A percentile compares a stretch with the other conserved stretches of the same genome.
Conservation (phyloP, 2,113 vertebrate species). For the Orthonyx spaldingii region DNA sequence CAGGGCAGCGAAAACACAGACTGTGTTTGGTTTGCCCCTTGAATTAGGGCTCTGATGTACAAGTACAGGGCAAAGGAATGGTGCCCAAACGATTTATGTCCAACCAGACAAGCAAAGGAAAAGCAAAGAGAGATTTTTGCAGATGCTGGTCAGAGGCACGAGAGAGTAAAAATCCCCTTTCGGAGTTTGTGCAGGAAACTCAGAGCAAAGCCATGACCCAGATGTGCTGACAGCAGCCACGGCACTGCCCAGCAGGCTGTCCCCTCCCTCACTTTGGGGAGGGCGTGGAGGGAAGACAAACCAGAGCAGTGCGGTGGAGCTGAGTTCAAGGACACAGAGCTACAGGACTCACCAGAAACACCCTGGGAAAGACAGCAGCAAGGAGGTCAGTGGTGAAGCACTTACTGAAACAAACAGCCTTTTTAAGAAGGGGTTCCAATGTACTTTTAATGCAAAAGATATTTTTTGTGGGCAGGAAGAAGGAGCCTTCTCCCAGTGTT, state of each 20-base stretch:
- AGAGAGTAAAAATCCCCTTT: not conserved
- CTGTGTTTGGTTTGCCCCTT: not conserved
- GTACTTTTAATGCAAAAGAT: not conserved
- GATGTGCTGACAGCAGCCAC: not conserved
- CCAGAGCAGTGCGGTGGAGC: not conserved
- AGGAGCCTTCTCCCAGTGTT: not conserved
- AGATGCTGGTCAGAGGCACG: not conserved
- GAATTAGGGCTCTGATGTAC: accelerated
- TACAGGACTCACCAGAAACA: not conserved
- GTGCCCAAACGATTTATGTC: not conserved
- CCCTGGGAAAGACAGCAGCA: not conserved
- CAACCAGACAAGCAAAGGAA: not conserved
- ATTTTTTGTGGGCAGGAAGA: not conserved
- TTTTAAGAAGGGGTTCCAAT: not conserved
- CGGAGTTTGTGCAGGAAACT: not conserved
- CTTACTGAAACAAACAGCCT: not conserved
- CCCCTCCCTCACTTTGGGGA: not conserved
- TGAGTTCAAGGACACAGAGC: not conserved
- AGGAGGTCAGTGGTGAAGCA: not conserved
- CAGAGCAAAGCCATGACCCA: not conserved
- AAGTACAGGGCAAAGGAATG: not conserved
- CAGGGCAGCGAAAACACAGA: not conserved
- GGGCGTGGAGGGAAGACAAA: too few relatives aligned
- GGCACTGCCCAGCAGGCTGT: not conserved
- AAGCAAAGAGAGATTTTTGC: not conserved